A percentile compares a stretch with the other conserved stretches of the same genome.
These are phyloP conservation scores for Papilio machaon DNA, from an alignment of 1,140 invertebrate species.

Conservation along the genomic window DNA sequence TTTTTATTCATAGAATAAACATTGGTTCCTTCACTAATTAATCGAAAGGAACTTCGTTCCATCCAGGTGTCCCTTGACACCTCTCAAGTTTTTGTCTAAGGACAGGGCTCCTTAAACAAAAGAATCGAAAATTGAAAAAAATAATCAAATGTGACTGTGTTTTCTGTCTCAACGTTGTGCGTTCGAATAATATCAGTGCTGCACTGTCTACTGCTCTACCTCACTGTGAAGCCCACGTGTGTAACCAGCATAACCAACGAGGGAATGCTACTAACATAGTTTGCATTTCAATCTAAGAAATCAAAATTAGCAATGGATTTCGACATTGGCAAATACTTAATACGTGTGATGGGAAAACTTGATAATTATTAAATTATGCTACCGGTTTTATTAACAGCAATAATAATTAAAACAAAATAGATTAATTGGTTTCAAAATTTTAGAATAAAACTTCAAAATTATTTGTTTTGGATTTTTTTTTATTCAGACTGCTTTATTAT, in stretches of 20 bases:
- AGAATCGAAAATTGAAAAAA: not conserved
- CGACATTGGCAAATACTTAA: not conserved
- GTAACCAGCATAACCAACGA: slow-evolving; percentile 47
- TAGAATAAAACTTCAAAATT: no score
- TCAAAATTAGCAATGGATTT: slow-evolving; percentile 57
- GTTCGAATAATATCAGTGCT: not conserved
- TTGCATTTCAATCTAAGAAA: slow-evolving; percentile 68
- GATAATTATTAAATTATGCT: not conserved
- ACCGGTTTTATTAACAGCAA: not conserved
- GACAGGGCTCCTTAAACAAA: not conserved
- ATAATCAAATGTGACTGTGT: not conserved
- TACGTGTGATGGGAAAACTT: not conserved
- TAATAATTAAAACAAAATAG: not conserved
- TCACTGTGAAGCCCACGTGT: not conserved
- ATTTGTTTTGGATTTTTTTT: no score
- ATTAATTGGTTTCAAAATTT: no score
- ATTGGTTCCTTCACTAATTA: no score
- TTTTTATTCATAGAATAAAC: no score
- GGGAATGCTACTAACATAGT: slow-evolving; percentile 64
- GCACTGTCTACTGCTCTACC: not conserved
- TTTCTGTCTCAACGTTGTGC: not conserved
- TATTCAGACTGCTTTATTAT: no score
- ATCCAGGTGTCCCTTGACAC: no score
- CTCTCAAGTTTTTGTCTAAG: no score
- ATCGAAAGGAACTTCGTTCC: no score